Conservation (phyloP, 2,888 invertebrate genomes). For the Invenusta paracnida region DNA sequence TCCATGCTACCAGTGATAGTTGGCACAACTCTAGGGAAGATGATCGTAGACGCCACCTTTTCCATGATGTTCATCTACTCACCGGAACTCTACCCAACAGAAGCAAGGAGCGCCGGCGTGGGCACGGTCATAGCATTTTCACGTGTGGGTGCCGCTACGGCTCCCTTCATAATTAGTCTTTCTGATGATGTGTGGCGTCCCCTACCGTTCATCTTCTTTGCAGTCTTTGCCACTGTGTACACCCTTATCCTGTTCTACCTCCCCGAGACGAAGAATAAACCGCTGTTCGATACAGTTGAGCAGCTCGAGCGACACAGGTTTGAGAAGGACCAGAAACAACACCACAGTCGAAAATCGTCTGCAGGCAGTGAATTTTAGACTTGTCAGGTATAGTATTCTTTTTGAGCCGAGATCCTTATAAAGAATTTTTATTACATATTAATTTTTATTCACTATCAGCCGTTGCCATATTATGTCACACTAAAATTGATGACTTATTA, state of each 20-base stretch:
- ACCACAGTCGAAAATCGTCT: too few relatives aligned
- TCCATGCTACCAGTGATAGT: not conserved
- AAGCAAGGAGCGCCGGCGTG: not conserved
- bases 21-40: not conserved
- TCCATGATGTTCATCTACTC: slow-evolving; percentile 9
- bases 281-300: not conserved
- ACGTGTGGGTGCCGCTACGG: not conserved
- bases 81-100: slow-evolving; percentile 4
- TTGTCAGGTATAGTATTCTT: too few relatives aligned
- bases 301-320: not conserved
- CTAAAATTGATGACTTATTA: too few relatives aligned
- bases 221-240: not conserved
- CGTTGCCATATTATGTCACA: too few relatives aligned
- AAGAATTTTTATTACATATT: too few relatives aligned
- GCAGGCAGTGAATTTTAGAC: too few relatives aligned
- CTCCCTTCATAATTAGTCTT: slow-evolving; percentile 19
- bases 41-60: not conserved
- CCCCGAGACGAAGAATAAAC: slow-evolving; percentile 7
- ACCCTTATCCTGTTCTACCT: not conserved
- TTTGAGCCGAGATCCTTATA: too few relatives aligned
- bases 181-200: not conserved
- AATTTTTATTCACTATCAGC: too few relatives aligned
- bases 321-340: too few relatives aligned
- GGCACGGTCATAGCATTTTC: not conserved
- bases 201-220: not conserved